Percentiles rank a stretch among this genome's conserved stretches.
Conservation (phyloP, 2,888 invertebrate species). For the Xestia sexstrigata region DNA sequence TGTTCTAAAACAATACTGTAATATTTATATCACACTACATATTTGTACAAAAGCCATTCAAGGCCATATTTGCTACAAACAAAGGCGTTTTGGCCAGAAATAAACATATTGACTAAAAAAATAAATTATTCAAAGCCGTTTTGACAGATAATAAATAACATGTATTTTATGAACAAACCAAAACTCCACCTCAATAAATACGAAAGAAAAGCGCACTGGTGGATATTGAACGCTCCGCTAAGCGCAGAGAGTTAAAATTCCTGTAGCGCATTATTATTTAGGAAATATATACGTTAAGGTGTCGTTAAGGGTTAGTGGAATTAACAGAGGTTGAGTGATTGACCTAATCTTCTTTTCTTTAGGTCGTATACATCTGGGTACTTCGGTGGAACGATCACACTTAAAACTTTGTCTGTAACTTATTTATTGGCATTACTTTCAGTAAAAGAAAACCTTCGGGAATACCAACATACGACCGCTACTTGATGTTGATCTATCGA, state of each 20-base stretch:
- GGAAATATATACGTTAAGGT: not conserved
- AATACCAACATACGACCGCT: not conserved
- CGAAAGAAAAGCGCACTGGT: not conserved
- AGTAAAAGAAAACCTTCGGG: not conserved
- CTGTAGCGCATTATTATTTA: not conserved
- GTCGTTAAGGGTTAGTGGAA: not conserved
- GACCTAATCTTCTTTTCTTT: not conserved
- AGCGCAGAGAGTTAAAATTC: not conserved
- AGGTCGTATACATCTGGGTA: not conserved
- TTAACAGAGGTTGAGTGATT: too few species aligned
- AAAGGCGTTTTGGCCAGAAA: not conserved
- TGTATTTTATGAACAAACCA: not conserved
- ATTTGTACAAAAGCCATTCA: slow-evolving; percentile 41
- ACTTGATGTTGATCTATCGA: not conserved
- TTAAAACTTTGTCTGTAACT: not conserved
- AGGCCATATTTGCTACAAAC: not conserved
- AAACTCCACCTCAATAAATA: not conserved
- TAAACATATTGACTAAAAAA: not conserved
- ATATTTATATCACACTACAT: slow-evolving; percentile 49
- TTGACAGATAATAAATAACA: not conserved
- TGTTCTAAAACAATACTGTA: slow-evolving; percentile 50
- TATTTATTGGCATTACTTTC: not conserved
- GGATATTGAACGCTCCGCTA: not conserved
- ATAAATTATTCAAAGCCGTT: not conserved
- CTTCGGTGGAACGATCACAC: slow-evolving; percentile 9